phyloP scores from a whole-genome alignment of 2,888 invertebrate genomes.

The Branchellion lobata region DNA sequence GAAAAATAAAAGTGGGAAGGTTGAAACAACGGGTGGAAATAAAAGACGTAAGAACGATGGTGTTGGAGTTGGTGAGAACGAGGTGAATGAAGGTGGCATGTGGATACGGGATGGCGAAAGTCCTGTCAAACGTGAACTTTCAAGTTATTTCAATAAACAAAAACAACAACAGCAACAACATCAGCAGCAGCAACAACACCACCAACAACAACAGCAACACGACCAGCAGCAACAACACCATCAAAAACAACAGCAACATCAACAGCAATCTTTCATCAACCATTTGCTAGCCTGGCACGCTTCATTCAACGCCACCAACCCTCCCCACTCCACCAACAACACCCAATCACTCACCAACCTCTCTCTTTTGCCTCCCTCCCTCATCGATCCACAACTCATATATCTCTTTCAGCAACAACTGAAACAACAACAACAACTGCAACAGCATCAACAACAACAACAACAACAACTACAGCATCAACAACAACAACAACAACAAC shows the following conservation, averaged over 20 bases:
- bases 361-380: not conserved
- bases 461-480: not conserved
- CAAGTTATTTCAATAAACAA: too few relatives aligned
- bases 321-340: not conserved
- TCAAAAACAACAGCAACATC: not conserved
- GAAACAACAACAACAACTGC: not conserved
- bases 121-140: too few relatives aligned
- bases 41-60: not conserved
- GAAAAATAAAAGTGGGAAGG: too few relatives aligned
- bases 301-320: not conserved
- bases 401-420: not conserved
- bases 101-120: too few relatives aligned
- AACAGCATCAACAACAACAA: not conserved
- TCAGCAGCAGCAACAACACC: too few relatives aligned
- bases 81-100: not conserved
- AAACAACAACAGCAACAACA: not conserved
- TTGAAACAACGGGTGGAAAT: too few relatives aligned
- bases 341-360: not conserved
- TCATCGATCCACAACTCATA: not conserved
- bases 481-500: not conserved
- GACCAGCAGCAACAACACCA: not conserved
- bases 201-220: not conserved
- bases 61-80: not conserved
- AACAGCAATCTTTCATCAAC: conserved; percentile 15
- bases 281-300: not conserved